A percentile compares a stretch with the other conserved stretches of the same genome.
Evolutionary conservation across 1,140 invertebrate genomes (phyloP).

Genomic region (Drosophila sucinea): DNA sequence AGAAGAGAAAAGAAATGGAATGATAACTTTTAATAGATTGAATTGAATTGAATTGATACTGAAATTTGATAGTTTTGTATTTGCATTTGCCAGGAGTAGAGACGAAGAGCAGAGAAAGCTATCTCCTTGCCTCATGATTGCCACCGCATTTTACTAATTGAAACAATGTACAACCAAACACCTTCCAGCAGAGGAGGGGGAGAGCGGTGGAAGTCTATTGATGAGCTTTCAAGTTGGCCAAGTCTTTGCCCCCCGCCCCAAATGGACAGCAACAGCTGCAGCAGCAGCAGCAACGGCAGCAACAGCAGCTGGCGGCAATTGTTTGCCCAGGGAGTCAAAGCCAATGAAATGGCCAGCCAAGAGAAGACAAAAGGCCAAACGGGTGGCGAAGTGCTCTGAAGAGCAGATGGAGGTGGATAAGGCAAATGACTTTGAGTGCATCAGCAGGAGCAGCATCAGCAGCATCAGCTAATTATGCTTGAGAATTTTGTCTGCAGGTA

Average conservation of each 20-base stretch:
- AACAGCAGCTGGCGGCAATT: conserved; percentile 62
- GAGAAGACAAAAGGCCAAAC: conserved; percentile 8
- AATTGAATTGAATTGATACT: no score
- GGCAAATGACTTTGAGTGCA: conserved; percentile 74
- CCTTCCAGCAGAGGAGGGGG: conserved; percentile 40
- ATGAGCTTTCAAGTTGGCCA: conserved; percentile 55
- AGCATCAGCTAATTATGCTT: conserved; percentile 64
- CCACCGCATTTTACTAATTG: conserved; percentile 55
- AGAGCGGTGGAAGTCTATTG: conserved; percentile 49
- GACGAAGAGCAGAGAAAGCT: no score
- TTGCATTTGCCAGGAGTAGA: no score
- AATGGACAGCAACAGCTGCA: conserved; percentile 50
- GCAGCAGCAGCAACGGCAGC: conserved; percentile 17
- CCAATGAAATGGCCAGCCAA: conserved; percentile 61
- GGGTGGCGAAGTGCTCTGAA: background rate
- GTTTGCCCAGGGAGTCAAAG: conserved; percentile 53
- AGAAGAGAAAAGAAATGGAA: conserved; percentile 34
- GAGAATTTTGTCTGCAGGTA: conserved; percentile 58
- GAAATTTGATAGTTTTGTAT: no score
- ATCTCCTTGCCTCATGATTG: no score
- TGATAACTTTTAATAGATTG: conserved; percentile 45
- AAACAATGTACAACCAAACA: conserved; percentile 67
- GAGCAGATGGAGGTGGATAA: conserved; percentile 22
- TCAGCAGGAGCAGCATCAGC: conserved; percentile 45
- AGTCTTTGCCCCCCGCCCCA: conserved; percentile 1